Evolutionary conservation across 1,140 invertebrate genomes (phyloP).

Genomic region (Pseudomyrmex cubaensis): DNA sequence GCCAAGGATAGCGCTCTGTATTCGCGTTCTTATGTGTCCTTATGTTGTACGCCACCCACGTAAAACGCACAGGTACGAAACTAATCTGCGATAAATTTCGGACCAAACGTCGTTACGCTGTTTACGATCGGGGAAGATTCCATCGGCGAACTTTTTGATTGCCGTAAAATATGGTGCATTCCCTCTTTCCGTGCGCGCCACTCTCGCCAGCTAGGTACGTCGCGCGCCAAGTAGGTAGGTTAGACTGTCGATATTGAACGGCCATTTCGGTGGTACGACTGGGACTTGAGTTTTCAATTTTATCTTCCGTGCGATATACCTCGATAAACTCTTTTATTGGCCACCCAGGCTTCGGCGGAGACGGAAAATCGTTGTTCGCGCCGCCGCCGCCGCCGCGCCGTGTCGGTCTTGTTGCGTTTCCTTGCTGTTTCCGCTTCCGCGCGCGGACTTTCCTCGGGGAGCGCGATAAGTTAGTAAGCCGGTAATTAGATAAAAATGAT

Average conservation of each 20-base stretch:
- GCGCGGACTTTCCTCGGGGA: background rate
- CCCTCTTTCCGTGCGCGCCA: background rate
- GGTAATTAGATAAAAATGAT: constrained; percentile 63
- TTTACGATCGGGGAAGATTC: constrained; percentile 68
- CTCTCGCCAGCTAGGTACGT: background rate
- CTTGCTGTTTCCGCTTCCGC: background rate
- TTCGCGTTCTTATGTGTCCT: constrained; percentile 3
- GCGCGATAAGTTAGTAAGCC: constrained; percentile 51
- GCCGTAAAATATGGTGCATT: constrained; percentile 57
- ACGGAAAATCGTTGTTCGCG: constrained; percentile 34
- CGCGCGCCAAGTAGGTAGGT: constrained; percentile 46
- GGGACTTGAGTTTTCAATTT: constrained; percentile 61
- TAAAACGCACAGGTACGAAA: constrained; percentile 57
- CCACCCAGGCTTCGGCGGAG: background rate
- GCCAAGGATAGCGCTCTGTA: background rate
- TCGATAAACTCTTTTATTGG: constrained; percentile 68
- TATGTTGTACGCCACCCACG: constrained; percentile 5
- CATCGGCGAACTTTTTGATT: constrained; percentile 62
- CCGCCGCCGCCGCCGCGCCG: background rate
- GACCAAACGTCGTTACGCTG: constrained; percentile 48
- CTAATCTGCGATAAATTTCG: constrained; percentile 70
- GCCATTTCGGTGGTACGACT: constrained; percentile 19
- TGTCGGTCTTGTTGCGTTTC: background rate
- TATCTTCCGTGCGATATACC: constrained; percentile 59
- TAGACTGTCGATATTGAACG: constrained; percentile 43